Evolutionary conservation across 2,888 invertebrate species (phyloP), one percentile per base, ranked within the genome.

Genomic region (Heliothis peltigera): DNA sequence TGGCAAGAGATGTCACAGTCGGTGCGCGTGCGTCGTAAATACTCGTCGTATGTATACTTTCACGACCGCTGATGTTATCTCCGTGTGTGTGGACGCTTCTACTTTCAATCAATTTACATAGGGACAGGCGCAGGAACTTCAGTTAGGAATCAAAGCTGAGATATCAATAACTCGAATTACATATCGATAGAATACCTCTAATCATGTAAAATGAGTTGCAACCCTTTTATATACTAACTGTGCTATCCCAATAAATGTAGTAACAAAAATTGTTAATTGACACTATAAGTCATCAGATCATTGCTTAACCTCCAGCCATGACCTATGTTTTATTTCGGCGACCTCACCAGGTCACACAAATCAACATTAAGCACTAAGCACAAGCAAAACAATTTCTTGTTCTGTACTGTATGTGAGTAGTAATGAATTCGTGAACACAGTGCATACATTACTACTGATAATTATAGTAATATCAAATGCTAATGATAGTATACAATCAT

Each of bases 41-140:
- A 65, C 15, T 8, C n/a, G 10, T n/a, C 1, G 47, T 48, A n/a
- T 49, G 62, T 46, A n/a, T 52, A 64, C 73, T 73, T 73, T 75
- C 75, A 44, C 60, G 70, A 54, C 60, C 56, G 32, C 39, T 52
- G 70, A 60, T 65, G 54, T 48, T 54, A 65, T 75, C 70, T 70
- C 48, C 18, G 12, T 12, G 1, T 19, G 42, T 74, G 57, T 51
- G 39, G 39, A 15, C 44, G 42, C 46, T 59, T 57, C 47, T 49
- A 65, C 70, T 75, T 75, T 73, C 64, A 64, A 51, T 64, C 54
- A 12, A 53, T 69, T 59, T 69, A 60, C 59, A 53, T 64, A 58
- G 7, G 39, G 39, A 39, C n/a, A 4, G 15, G 22, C 7, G 2
- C 17, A 2, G 4, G 17, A n/a, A 39, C 18, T 53, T 7, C 2